Evolutionary conservation across 2,797 vertebrate genomes (phyloP), one percentile per base, ranked within the genome.

Genomic region (Holocentrus rufus): DNA sequence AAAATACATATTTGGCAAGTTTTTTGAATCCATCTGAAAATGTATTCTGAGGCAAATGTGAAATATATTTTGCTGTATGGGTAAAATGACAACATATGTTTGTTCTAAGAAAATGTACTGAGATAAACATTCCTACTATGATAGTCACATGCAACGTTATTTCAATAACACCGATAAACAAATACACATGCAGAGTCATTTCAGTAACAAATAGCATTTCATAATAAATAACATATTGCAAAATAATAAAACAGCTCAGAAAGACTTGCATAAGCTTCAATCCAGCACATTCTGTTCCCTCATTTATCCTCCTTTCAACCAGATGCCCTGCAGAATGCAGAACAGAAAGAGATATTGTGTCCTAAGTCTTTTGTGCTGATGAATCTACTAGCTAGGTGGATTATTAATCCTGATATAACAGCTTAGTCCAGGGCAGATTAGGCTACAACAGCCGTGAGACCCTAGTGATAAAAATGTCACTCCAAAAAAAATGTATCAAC

Each of bases 341-440:
- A n/a, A 23, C 46, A 79, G 60, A 70, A 50, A 82, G 27, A 80
- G 36, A 84, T 81, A 87, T 86, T 87, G 69, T 79, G 66, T 44
- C 65, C 76, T 82, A 80, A 91, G 87, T n/a, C 85, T 88, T 91
- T 86, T 87, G 79, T 83, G 82, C 86, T 86, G 92, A 93, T 84
- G 81, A 92, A 88, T 85, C 71, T 79, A 86, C 77, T 87, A 77
- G 76, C 63, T 88, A 79, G 81, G 65, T 92, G 83, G 90, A 93
- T 93, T 93, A 93, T 82, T 86, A 91, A 92, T 87, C 86, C 87
- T 79, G 76, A 85, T 80, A 73, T 76, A 84, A 54, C 72, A 79
- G 84, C 52, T 91, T 91, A 90, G 70, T 74, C 78, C 22, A 23
- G 65, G 63, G 87, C 74, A 91, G 93, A 93, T 93, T 91, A 92